These are phyloP conservation scores for Simalia tracyae DNA, from an alignment of 2,797 vertebrate genomes.

Conservation along the genomic window DNA sequence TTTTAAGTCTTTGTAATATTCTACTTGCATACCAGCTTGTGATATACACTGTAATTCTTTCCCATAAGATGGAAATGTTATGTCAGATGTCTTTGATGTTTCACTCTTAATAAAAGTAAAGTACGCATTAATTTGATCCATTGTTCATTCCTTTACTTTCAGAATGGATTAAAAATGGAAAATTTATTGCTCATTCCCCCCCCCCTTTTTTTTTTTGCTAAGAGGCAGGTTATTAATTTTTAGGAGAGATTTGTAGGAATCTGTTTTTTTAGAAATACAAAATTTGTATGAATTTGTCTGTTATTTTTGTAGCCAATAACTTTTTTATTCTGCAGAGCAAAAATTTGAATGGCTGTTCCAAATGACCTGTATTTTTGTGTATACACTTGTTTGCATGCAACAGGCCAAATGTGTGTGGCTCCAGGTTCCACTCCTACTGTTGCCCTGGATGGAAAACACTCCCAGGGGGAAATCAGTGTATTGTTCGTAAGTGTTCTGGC, in stretches of 20 bases:
- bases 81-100: neutral
- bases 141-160: neutral
- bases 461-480: conserved; percentile 79
- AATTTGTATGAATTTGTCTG: neutral
- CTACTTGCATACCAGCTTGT: neutral
- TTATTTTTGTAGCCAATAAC: neutral
- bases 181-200: neutral
- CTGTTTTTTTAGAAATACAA: neutral
- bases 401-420: conserved; percentile 81
- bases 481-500: conserved; percentile 77
- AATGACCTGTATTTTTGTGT: neutral
- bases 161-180: neutral
- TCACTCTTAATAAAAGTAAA: neutral
- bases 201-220: accelerated
- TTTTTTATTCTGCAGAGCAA: neutral
- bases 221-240: neutral
- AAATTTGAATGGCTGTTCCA: neutral
- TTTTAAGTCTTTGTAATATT: neutral
- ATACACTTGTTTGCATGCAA: conserved; percentile 27
- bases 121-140: neutral
- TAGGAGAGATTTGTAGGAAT: neutral
- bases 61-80: accelerated
- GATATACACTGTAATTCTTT: neutral
- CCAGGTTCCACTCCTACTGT: conserved; percentile 79
- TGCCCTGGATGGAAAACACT: conserved; percentile 80